Percentiles rank a stretch among this genome's conserved stretches.
phyloP scores from a whole-genome alignment of 2,113 vertebrate species.

The Pagrus major region DNA sequence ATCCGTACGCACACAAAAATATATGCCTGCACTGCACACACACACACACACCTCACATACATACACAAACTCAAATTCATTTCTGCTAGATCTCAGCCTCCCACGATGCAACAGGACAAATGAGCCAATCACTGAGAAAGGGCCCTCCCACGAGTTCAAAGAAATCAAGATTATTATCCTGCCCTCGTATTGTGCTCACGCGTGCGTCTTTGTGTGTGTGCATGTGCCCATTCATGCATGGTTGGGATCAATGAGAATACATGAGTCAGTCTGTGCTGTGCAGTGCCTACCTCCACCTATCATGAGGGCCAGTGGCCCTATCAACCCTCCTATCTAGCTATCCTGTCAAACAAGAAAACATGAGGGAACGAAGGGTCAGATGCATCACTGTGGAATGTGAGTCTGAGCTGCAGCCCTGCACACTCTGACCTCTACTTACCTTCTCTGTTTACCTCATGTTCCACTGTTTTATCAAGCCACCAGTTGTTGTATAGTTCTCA shows the following conservation, averaged over 20 bases:
- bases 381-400: slow-evolving; percentile 4
- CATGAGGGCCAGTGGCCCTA: slow-evolving; percentile 30
- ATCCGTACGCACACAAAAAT: slow-evolving; percentile 1
- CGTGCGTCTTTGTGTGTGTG: neutral
- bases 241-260: slow-evolving; percentile 46
- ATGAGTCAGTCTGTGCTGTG: slow-evolving; percentile 18
- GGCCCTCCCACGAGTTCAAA: slow-evolving; percentile 50
- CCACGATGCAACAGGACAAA: slow-evolving; percentile 55
- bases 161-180: slow-evolving; percentile 54
- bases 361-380: slow-evolving; percentile 36
- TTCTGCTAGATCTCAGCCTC: slow-evolving; percentile 27
- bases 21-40: neutral
- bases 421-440: slow-evolving; percentile 32
- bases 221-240: slow-evolving; percentile 18
- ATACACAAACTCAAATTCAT: neutral
- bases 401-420: neutral
- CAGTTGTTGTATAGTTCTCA: neutral
- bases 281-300: slow-evolving; percentile 22
- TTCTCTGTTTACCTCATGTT: slow-evolving; percentile 2
- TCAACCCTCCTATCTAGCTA: slow-evolving; percentile 27
- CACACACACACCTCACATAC: neutral
- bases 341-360: slow-evolving; percentile 57
- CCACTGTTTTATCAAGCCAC: neutral
- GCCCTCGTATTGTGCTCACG: slow-evolving; percentile 6
- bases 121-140: slow-evolving; percentile 45